phyloP scores from a whole-genome alignment of 2,888 invertebrate genomes.

The Cephus pulcher region DNA sequence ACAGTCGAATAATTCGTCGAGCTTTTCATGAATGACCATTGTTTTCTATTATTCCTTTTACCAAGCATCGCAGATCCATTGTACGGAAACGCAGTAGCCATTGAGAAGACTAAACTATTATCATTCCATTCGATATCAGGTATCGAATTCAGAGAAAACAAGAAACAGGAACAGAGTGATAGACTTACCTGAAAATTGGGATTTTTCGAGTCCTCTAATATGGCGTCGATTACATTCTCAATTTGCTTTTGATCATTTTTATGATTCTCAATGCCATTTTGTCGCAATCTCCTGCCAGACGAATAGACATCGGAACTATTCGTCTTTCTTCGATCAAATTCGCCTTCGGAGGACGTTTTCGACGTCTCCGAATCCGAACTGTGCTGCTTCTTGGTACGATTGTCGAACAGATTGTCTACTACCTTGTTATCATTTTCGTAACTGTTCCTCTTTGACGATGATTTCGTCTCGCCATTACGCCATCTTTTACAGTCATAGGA shows the following conservation, averaged over 20 bases:
- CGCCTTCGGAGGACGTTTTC: conserved; percentile 50
- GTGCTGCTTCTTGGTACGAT: conserved; percentile 40
- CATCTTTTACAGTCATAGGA: conserved; percentile 39
- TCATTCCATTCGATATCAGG: not conserved
- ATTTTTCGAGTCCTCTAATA: conserved; percentile 63
- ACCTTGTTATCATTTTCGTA: conserved; percentile 46
- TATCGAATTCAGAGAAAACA: not conserved
- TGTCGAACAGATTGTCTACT: conserved; percentile 39
- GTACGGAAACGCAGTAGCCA: not conserved
- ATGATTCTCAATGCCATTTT: conserved; percentile 66
- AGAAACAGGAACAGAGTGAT: not conserved
- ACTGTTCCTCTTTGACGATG: conserved; percentile 48
- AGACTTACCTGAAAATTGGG: conserved; percentile 66
- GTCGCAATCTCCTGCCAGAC: conserved; percentile 52
- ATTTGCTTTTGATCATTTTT: conserved; percentile 67
- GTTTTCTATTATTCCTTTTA: not conserved
- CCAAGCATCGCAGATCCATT: not conserved
- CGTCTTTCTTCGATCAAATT: conserved; percentile 47
- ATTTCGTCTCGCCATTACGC: conserved; percentile 45
- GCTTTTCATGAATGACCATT: not conserved
- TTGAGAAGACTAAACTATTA: not conserved
- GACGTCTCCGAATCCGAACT: conserved; percentile 42
- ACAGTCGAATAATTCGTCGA: not conserved
- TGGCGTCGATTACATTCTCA: conserved; percentile 65
- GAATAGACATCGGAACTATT: conserved; percentile 46